These are phyloP conservation scores for Drosophila acutilabella DNA, from an alignment of 2,888 invertebrate species.

Conservation along the genomic window DNA sequence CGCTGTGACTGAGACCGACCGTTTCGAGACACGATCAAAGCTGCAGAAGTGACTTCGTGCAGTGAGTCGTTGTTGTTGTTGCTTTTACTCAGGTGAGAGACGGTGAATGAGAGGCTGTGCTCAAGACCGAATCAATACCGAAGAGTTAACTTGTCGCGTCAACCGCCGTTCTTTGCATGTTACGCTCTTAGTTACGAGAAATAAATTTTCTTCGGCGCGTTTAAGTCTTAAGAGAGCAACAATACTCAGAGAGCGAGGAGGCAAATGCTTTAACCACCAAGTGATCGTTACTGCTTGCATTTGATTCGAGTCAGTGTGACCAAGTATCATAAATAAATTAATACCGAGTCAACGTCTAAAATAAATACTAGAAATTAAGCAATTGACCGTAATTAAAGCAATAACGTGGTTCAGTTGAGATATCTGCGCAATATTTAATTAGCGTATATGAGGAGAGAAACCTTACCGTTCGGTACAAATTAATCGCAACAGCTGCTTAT, in stretches of 20 bases:
- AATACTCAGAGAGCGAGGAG: conserved; percentile 4
- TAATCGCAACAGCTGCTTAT: not conserved
- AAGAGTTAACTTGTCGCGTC: conserved; percentile 35
- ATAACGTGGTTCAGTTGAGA: too few species aligned
- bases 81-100: conserved; percentile 44
- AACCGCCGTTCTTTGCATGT: conserved; percentile 42
- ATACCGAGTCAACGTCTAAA: conserved; percentile 2
- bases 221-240: conserved; percentile 11
- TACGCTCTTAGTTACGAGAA: conserved; percentile 11
- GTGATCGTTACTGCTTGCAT: conserved; percentile 48
- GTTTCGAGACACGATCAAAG: conserved; percentile 48
- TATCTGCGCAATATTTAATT: too few species aligned
- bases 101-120: conserved; percentile 15
- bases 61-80: conserved; percentile 11
- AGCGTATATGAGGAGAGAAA: too few species aligned
- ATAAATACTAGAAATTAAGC: not conserved
- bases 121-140: conserved; percentile 36
- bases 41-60: conserved; percentile 49
- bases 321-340: not conserved
- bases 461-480: too few species aligned
- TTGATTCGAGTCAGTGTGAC: conserved; percentile 41
- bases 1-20: conserved; percentile 23
- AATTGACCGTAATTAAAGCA: not conserved
- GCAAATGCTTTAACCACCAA: conserved; percentile 4
- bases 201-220: not conserved